Conservation (phyloP, 2,113 vertebrate genomes). For the Macaca fascicularis region T2T-MFA8v1.1 NC_088391.1:102195501-102196000, state of each 20-base stretch:
- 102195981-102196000: background rate
- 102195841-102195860: background rate
- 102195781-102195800: background rate
- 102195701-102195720: rapidly evolving
- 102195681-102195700: background rate
- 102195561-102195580: background rate
- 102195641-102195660: background rate
- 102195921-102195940: background rate
- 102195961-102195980: rapidly evolving
- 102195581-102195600: background rate
- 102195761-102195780: background rate
- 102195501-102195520: background rate
- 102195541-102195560: background rate
- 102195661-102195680: background rate
- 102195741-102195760: rapidly evolving
- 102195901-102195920: background rate
- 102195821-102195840: background rate
- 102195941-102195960: no score
- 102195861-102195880: no score
- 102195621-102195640: background rate
- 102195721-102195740: background rate
- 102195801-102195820: background rate
- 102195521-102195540: background rate
- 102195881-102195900: no score
- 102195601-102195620: background rate